These are phyloP conservation scores for Podocnemis expansa DNA, from an alignment of 2,113 vertebrate species.

Conservation along the genomic window DNA sequence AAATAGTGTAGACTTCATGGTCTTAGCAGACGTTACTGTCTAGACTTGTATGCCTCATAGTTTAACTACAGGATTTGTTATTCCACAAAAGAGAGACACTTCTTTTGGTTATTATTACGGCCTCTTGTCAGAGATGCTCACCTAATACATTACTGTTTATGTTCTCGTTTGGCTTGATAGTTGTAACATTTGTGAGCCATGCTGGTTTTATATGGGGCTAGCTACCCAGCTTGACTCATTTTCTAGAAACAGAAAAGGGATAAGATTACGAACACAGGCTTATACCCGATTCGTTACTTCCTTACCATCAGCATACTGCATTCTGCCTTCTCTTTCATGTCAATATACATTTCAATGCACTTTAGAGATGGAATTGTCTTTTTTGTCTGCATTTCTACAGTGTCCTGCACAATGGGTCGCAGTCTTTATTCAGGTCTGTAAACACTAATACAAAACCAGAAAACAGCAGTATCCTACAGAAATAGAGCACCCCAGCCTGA, in stretches of 20 bases:
- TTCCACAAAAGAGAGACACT: not conserved
- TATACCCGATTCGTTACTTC: not conserved
- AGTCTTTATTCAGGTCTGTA: not conserved
- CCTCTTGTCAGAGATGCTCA: not conserved
- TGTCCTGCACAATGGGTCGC: not conserved
- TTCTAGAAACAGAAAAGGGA: not conserved
- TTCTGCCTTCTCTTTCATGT: not conserved
- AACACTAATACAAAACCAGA: not conserved
- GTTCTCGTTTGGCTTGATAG: not conserved
- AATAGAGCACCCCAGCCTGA: not conserved
- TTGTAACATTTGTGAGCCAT: not conserved
- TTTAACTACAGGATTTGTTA: not conserved
- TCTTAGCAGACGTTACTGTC: not conserved
- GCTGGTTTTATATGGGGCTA: not conserved
- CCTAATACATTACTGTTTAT: not conserved
- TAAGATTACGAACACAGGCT: not conserved
- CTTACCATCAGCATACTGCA: not conserved
- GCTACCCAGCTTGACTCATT: not conserved
- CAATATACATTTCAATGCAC: not conserved
- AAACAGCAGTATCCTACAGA: not conserved
- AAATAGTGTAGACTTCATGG: not conserved
- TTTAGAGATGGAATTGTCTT: not conserved
- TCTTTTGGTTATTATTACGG: not conserved
- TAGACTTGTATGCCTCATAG: not conserved
- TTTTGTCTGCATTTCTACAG: not conserved